phyloP scores from a whole-genome alignment of 2,888 invertebrate genomes.

The Lissocephala sabroskyi region DNA sequence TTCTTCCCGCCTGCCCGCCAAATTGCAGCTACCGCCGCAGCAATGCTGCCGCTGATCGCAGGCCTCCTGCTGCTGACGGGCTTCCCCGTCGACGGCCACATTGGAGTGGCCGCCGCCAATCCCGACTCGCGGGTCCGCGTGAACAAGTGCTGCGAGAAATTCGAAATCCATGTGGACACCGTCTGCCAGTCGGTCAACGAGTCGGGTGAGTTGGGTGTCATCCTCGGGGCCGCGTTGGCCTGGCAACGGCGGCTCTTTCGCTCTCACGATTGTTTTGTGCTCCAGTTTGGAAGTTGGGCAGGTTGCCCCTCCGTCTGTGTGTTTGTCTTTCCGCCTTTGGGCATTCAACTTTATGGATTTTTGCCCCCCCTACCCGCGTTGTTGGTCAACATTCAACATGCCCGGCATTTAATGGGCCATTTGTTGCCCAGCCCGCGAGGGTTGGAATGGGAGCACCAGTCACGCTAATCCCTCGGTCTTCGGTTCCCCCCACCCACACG shows the following conservation, averaged over 20 bases:
- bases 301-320: too few relatives aligned
- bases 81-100: neutral
- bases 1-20: slow-evolving; percentile 24
- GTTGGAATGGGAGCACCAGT: too few relatives aligned
- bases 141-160: slow-evolving; percentile 85
- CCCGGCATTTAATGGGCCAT: slow-evolving; percentile 30
- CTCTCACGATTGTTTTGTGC: too few relatives aligned
- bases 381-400: slow-evolving; percentile 29
- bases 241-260: too few relatives aligned
- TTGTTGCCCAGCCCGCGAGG: slow-evolving; percentile 29
- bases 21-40: too few relatives aligned
- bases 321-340: slow-evolving; percentile 20
- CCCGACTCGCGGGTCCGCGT: slow-evolving; percentile 71
- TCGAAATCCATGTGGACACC: slow-evolving; percentile 80
- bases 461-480: too few relatives aligned
- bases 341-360: slow-evolving; percentile 57
- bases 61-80: neutral
- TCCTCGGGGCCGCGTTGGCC: slow-evolving; percentile 27
- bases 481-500: too few relatives aligned
- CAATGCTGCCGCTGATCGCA: too few relatives aligned
- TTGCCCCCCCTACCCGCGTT: slow-evolving; percentile 20
- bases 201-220: slow-evolving; percentile 74
- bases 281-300: too few relatives aligned
- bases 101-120: neutral
- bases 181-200: slow-evolving; percentile 78